Conservation (phyloP, 1,140 invertebrate species). For the Anthonomus grandis region DNA sequence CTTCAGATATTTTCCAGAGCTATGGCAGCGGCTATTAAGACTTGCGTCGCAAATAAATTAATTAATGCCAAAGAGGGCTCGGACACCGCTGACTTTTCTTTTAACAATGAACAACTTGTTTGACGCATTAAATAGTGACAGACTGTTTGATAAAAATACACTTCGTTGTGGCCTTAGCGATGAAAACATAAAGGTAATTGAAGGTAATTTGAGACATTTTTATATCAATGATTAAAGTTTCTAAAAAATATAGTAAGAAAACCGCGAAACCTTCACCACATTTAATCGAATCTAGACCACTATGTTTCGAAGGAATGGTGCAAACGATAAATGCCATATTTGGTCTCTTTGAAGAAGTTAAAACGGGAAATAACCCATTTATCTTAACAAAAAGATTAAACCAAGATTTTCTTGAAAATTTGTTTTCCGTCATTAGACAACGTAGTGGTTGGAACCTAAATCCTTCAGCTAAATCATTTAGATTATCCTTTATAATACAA, state of each 20-base stretch:
- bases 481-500: conserved; percentile 24
- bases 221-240: not conserved
- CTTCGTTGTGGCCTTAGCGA: not conserved
- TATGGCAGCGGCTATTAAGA: too few relatives aligned
- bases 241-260: not conserved
- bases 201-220: not conserved
- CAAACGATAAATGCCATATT: conserved; percentile 15
- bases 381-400: conserved; percentile 29
- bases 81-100: conserved; percentile 20
- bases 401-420: conserved; percentile 38
- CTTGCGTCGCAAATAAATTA: conserved; percentile 22
- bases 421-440: conserved; percentile 25
- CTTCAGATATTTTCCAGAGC: conserved; percentile 34
- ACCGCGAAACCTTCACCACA: not conserved
- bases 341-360: conserved; percentile 15
- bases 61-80: conserved; percentile 19
- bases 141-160: not conserved
- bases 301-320: not conserved
- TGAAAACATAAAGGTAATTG: not conserved
- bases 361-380: conserved; percentile 18
- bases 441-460: conserved; percentile 30
- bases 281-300: not conserved
- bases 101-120: conserved; percentile 25
- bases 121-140: conserved; percentile 19
- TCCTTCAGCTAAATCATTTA: conserved; percentile 23